Evolutionary conservation across 2,113 vertebrate genomes (phyloP).

Genomic region (Oophaga pumilio): DNA sequence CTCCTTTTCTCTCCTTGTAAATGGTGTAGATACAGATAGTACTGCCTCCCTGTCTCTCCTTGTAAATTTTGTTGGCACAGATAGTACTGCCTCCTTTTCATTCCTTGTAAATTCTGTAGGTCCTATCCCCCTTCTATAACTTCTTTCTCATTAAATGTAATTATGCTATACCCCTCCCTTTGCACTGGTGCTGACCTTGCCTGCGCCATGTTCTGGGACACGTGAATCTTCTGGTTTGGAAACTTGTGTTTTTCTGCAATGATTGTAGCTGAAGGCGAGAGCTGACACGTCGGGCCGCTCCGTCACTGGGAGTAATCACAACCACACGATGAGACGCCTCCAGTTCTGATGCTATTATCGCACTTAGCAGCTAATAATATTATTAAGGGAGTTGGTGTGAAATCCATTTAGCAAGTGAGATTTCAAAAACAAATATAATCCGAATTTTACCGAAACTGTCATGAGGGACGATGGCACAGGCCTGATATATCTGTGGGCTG

Average conservation of each 20-base stretch:
- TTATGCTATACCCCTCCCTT: no score
- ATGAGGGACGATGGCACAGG: background rate
- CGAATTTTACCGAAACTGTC: background rate
- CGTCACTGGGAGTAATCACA: background rate
- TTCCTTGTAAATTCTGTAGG: no score
- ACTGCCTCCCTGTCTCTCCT: background rate
- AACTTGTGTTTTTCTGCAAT: background rate
- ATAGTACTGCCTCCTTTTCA: background rate
- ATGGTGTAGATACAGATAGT: background rate
- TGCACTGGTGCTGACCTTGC: background rate
- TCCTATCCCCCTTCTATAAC: background rate
- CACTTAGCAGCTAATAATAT: slow-evolving; percentile 2
- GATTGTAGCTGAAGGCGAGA: background rate
- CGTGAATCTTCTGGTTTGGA: background rate
- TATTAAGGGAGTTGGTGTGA: slow-evolving; percentile 31
- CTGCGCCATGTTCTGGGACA: background rate
- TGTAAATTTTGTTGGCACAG: background rate
- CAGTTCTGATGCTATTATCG: background rate
- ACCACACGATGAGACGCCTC: background rate
- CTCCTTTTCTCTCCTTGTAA: background rate
- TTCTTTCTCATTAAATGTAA: background rate
- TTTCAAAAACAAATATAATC: background rate
- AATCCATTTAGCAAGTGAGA: background rate
- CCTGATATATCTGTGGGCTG: no score
- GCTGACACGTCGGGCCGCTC: background rate